These are phyloP conservation scores for Herpailurus yagouaroundi DNA, from an alignment of 2,113 vertebrate genomes.

Conservation along the genomic window DNA sequence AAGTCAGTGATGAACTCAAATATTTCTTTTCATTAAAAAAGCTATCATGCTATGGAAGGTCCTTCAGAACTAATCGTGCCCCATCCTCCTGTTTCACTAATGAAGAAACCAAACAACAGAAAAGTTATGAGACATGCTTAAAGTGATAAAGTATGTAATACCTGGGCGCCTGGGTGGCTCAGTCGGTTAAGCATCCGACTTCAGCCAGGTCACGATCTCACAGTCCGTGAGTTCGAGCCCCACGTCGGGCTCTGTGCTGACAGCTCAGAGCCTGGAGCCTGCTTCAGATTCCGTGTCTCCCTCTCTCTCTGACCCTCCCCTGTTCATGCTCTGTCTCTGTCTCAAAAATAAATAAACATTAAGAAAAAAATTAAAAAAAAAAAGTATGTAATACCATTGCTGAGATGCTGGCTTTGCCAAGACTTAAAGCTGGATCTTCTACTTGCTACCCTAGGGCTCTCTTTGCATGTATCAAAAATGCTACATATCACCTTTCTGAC, in stretches of 20 bases:
- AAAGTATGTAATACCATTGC: background rate
- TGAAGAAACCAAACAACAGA: background rate
- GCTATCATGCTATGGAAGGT: background rate
- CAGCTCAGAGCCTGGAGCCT: too few relatives aligned
- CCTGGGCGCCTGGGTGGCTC: too few relatives aligned
- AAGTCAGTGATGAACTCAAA: background rate
- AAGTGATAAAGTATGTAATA: background rate
- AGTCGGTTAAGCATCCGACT: too few relatives aligned
- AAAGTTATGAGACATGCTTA: background rate
- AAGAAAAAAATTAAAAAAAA: too few relatives aligned
- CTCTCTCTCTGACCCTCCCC: too few relatives aligned
- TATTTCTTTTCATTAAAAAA: background rate
- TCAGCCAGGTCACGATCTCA: too few relatives aligned
- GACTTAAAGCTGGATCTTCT: background rate
- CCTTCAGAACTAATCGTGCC: background rate
- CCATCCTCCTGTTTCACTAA: background rate
- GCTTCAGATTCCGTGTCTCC: too few relatives aligned
- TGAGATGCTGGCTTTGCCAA: background rate
- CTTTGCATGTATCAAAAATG: background rate
- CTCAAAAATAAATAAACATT: too few relatives aligned
- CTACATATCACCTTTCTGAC: background rate
- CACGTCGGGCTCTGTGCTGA: too few relatives aligned
- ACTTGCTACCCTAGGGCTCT: background rate
- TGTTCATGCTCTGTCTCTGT: too few relatives aligned
- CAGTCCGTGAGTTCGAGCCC: fast-evolving